Percentiles rank a stretch among this genome's conserved stretches.
Conservation (phyloP, 2,113 vertebrate species). For the Agapornis roseicollis region DNA sequence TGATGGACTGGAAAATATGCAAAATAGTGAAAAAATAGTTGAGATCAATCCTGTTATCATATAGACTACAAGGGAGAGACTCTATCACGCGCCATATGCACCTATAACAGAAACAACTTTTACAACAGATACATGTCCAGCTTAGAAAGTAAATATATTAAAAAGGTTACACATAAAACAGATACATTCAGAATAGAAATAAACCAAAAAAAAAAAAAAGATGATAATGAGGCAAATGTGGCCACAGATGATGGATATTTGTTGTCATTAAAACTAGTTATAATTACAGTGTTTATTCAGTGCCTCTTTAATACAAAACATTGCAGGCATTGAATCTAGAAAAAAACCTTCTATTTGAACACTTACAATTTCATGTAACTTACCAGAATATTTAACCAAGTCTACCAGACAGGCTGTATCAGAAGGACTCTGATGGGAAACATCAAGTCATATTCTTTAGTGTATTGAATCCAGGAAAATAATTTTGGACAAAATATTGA, state of each 20-base stretch:
- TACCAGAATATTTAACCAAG: neutral
- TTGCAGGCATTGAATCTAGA: neutral
- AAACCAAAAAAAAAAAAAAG: neutral
- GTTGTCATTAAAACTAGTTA: neutral
- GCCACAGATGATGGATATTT: neutral
- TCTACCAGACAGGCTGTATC: neutral
- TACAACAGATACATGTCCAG: neutral
- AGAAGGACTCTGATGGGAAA: neutral
- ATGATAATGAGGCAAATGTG: neutral
- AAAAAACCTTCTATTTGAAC: neutral
- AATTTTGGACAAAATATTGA: neutral
- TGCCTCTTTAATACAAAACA: neutral
- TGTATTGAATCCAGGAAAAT: neutral
- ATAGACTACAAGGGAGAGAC: neutral
- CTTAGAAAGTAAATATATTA: neutral
- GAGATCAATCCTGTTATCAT: neutral
- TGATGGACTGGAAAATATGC: neutral
- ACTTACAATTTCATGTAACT: neutral
- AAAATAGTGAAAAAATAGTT: neutral
- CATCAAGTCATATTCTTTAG: neutral
- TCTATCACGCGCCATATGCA: accelerated
- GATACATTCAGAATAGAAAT: neutral
- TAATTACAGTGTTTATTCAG: neutral
- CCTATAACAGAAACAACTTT: neutral
- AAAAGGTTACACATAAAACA: neutral